phyloP scores from a whole-genome alignment of 2,888 invertebrate species.

The Andrena chrysosceles region DNA sequence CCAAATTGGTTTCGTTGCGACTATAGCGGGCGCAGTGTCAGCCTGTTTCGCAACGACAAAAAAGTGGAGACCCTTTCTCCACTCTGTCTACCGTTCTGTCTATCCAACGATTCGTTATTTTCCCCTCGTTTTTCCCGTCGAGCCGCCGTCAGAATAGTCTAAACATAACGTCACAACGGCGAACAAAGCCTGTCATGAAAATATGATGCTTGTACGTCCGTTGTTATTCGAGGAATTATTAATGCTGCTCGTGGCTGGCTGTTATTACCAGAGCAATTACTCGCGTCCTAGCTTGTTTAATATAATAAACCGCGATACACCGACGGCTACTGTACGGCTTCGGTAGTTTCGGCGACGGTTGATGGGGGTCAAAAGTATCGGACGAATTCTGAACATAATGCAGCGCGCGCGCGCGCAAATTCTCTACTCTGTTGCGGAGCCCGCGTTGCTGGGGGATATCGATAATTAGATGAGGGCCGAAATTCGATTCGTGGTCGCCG shows the following conservation, averaged over 20 bases:
- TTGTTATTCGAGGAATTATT: slow-evolving; percentile 47
- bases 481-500: slow-evolving; percentile 14
- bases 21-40: too few relatives aligned
- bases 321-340: slow-evolving; percentile 7
- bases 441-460: slow-evolving; percentile 17
- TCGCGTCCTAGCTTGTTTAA: slow-evolving; percentile 53
- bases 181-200: slow-evolving; percentile 55
- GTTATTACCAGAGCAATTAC: slow-evolving; percentile 57
- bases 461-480: slow-evolving; percentile 38
- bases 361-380: slow-evolving; percentile 17
- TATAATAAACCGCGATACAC: slow-evolving; percentile 54
- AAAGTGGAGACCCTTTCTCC: not conserved
- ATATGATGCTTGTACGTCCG: slow-evolving; percentile 40
- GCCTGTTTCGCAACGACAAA: not conserved
- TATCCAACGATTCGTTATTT: not conserved
- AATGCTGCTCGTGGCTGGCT: slow-evolving; percentile 32
- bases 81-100: not conserved
- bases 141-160: slow-evolving; percentile 2
- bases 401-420: not conserved
- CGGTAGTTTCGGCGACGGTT: slow-evolving; percentile 16
- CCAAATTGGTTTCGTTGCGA: too few relatives aligned
- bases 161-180: slow-evolving; percentile 4
- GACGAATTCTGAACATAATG: slow-evolving; percentile 12
- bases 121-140: not conserved
- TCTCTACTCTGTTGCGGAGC: not conserved